phyloP scores from a whole-genome alignment of 2,113 vertebrate species.

The Tychaedon coryphoeus region DNA sequence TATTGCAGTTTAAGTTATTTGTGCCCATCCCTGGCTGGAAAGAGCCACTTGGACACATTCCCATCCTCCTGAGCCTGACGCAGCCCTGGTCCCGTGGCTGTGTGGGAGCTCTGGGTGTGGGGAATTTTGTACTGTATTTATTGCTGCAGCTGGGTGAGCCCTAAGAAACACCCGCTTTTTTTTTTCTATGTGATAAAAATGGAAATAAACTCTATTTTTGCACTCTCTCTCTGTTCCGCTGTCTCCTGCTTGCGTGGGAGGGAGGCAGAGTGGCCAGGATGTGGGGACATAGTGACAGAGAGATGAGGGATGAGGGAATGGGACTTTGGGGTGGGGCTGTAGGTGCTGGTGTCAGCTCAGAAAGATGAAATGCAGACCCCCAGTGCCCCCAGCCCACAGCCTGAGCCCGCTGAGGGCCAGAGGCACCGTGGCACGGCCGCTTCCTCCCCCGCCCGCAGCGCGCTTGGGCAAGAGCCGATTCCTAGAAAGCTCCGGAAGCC shows the following conservation, averaged over 20 bases:
- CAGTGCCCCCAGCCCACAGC: neutral
- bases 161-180: neutral
- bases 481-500: conserved; percentile 5
- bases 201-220: conserved; percentile 44
- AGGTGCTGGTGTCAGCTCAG: neutral
- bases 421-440: rapidly evolving
- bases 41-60: neutral
- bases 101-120: neutral
- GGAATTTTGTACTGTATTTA: conserved; percentile 41
- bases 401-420: neutral
- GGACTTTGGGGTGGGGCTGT: rapidly evolving
- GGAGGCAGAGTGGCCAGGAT: neutral
- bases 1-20: conserved; percentile 32
- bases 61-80: neutral
- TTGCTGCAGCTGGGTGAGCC: conserved; percentile 4
- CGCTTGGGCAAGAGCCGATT: conserved; percentile 1
- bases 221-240: neutral
- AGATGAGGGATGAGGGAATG: rapidly evolving
- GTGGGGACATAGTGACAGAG: neutral
- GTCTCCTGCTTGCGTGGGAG: neutral
- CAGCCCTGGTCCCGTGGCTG: neutral
- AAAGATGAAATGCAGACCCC: neutral
- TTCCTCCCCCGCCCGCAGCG: neutral
- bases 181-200: neutral
- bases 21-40: neutral